phyloP scores from a whole-genome alignment of 1,140 invertebrate species.

The Pemphigus obesinymphae region DNA sequence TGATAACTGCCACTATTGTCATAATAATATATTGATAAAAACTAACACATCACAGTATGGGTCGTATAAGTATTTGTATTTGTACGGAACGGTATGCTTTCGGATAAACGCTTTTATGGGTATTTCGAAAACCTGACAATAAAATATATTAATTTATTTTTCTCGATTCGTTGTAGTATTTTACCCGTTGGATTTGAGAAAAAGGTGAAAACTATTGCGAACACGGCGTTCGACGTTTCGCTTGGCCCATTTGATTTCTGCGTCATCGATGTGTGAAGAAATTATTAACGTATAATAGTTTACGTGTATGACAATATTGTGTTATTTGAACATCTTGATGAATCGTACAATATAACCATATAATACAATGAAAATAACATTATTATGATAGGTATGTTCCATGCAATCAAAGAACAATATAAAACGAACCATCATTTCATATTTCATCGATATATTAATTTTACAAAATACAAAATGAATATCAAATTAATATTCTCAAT shows the following conservation, averaged over 20 bases:
- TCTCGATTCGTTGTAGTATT: not conserved
- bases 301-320: not conserved
- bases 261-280: not conserved
- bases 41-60: not conserved
- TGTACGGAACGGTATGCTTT: not conserved
- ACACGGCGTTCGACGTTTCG: too few species aligned
- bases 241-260: not conserved
- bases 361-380: slow-evolving; percentile 1
- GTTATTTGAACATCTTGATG: not conserved
- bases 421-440: not conserved
- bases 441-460: not conserved
- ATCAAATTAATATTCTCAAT: not conserved
- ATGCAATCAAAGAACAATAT: not conserved
- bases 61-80: not conserved
- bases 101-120: not conserved
- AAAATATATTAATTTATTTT: not conserved
- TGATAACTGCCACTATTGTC: not conserved
- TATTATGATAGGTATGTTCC: too few species aligned
- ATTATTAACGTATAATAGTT: not conserved
- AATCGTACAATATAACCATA: not conserved
- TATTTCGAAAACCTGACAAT: not conserved
- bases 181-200: too few species aligned
- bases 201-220: too few species aligned
- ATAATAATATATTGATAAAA: too few species aligned
- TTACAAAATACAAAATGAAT: not conserved